Percentiles rank a stretch among this genome's conserved stretches.
Evolutionary conservation across 2,113 vertebrate species (phyloP).

Genomic region (Clarias magur): DNA sequence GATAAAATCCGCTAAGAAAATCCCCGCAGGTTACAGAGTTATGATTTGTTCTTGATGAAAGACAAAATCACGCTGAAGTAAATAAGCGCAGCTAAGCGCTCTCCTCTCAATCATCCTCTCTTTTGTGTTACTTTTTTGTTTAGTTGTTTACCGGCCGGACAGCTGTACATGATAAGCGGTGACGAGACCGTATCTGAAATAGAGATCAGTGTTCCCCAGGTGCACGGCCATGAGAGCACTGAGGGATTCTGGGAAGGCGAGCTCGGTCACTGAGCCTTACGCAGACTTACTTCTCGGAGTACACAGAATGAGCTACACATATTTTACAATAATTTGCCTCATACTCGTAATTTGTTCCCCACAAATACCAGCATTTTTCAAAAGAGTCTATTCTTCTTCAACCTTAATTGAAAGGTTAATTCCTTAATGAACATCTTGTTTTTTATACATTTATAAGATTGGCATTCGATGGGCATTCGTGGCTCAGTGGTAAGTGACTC

Average conservation of each 20-base stretch:
- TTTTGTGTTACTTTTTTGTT: conserved; percentile 68
- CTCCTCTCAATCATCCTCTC: conserved; percentile 64
- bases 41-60: conserved; percentile 17
- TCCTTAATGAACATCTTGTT: neutral
- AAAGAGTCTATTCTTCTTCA: too few relatives aligned
- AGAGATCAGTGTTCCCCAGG: conserved; percentile 76
- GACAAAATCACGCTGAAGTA: neutral
- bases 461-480: too few relatives aligned
- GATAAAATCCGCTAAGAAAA: conserved; percentile 5
- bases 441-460: neutral
- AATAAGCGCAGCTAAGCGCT: conserved; percentile 17
- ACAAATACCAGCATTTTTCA: neutral
- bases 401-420: neutral
- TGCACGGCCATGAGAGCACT: conserved; percentile 68
- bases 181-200: conserved; percentile 75
- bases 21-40: neutral
- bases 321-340: neutral
- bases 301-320: neutral
- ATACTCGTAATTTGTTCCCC: neutral
- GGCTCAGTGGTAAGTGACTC: too few relatives aligned
- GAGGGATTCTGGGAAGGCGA: conserved; percentile 17
- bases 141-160: conserved; percentile 76
- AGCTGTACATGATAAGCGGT: conserved; percentile 80
- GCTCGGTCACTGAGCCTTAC: too few relatives aligned
- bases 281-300: neutral